Percentiles rank a stretch among this genome's conserved stretches.
Conservation (phyloP, 2,888 invertebrate genomes). For the Pseudoips prasinana region DNA sequence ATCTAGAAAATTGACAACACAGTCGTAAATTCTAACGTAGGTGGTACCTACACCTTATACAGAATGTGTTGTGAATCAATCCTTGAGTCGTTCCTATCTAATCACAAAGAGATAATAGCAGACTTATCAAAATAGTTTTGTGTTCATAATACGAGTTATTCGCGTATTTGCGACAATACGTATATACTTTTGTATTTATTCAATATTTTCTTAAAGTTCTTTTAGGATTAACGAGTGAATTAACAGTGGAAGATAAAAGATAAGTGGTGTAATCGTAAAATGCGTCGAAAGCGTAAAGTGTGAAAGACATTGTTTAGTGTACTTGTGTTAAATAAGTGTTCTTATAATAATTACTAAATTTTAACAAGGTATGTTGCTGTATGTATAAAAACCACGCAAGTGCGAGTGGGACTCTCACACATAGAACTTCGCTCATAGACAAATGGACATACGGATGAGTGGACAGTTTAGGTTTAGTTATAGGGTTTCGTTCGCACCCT, state of each 20-base stretch:
- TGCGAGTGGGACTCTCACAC: no score
- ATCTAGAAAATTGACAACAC: no score
- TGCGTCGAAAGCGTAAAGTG: slow-evolving; percentile 72
- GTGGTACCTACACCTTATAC: slow-evolving; percentile 1
- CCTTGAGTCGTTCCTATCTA: slow-evolving; percentile 71
- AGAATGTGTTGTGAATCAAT: slow-evolving; percentile 45
- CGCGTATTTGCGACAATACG: slow-evolving; percentile 41
- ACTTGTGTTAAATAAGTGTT: slow-evolving; percentile 64
- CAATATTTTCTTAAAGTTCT: not conserved
- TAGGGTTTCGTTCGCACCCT: no score
- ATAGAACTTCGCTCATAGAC: no score
- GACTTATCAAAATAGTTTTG: slow-evolving; percentile 65
- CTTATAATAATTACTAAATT: slow-evolving; percentile 31
- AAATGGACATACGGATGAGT: no score
- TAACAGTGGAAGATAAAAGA: not conserved
- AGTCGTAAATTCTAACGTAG: not conserved
- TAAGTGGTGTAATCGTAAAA: slow-evolving; percentile 38
- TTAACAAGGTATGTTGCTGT: slow-evolving; percentile 14
- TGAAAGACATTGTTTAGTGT: slow-evolving; percentile 51
- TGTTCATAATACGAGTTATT: slow-evolving; percentile 45
- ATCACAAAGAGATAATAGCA: slow-evolving; percentile 63
- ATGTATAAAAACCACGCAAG: no score
- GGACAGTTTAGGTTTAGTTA: no score
- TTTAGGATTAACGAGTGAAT: not conserved
- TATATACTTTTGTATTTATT: slow-evolving; percentile 9